A percentile compares a stretch with the other conserved stretches of the same genome.
These are phyloP conservation scores for Caerostris darwini DNA, from an alignment of 1,140 invertebrate genomes.

Conservation along the genomic window DNA sequence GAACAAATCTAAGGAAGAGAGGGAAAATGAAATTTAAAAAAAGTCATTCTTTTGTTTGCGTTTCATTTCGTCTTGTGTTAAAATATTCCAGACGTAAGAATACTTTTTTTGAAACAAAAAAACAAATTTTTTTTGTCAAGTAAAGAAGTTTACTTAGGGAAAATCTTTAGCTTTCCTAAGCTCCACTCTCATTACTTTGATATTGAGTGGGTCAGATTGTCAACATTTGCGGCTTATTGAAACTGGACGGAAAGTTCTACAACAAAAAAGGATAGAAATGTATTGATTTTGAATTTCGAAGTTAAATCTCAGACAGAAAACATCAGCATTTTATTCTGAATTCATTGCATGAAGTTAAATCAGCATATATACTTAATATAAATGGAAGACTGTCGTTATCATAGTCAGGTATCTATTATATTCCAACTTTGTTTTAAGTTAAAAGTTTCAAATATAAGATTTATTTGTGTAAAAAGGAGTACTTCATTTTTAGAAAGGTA, in stretches of 20 bases:
- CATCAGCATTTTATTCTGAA: neutral
- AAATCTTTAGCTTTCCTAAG: neutral
- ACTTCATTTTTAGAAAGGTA: too few relatives aligned
- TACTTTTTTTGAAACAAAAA: neutral
- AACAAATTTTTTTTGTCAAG: too few relatives aligned
- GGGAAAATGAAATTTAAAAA: neutral
- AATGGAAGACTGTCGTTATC: too few relatives aligned
- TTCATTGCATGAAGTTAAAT: too few relatives aligned
- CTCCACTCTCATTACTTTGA: neutral
- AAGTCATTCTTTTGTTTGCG: neutral
- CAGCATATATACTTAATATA: too few relatives aligned
- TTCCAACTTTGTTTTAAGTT: too few relatives aligned
- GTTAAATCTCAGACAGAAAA: neutral
- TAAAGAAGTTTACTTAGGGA: neutral
- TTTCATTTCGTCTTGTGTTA: neutral
- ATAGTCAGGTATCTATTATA: too few relatives aligned
- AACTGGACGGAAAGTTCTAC: neutral
- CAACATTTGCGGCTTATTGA: neutral
- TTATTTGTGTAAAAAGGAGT: too few relatives aligned
- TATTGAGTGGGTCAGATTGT: neutral
- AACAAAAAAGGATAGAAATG: too few relatives aligned
- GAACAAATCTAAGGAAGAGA: neutral
- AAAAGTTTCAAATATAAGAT: too few relatives aligned
- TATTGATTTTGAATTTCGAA: neutral
- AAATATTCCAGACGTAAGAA: neutral